Evolutionary conservation across 37 sponge, comb jelly and placozoan genomes (phyloP), one percentile per base, ranked within the genome.

Genomic region (Oscarella lobularis): DNA sequence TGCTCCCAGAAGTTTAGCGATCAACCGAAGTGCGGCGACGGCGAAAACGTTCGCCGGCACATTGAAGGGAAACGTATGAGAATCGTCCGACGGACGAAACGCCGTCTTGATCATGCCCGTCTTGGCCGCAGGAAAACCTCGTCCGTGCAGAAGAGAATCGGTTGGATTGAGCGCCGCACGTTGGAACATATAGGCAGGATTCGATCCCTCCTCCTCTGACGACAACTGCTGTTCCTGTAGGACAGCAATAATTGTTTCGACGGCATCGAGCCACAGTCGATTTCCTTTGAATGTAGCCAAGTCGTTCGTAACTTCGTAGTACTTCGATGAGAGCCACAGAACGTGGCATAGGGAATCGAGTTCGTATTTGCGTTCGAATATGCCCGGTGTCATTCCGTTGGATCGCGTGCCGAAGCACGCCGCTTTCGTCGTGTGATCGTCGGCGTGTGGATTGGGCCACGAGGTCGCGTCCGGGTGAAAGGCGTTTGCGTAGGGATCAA

Each of bases 391-490:
- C 60, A 48, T 48, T 9, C 60, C 60, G 60, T 48, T 48, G 60
- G 60, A 20, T 20, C 60, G 60, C 20, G 60, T 48, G 60, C 60
- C 60, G 60, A 20, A 9, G 20, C 9, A 48, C 14, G 14, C 60
- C 60, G 60, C 14, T 9, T 48, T 27, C 60, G 60, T 27, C 14
- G 60, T 48, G 14, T 48, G 60, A 20, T 48, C 60, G 60, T 48
- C 60, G 60, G 60, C 60, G 60, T 48, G 60, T 20, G 60, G 60
- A 48, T 20, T 48, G n/a, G n/a, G n/a, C n/a, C n/a, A n/a, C n/a
- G n/a, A n/a, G n/a, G n/a, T n/a, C 14, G 60, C 60, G 60, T 48
- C 60, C 14, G 60, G 9, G 14, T 9, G 9, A 20, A 48, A 48
- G 60, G 60, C 60, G 60, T 48, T 48, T 48, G 60, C 60, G 60